These are phyloP conservation scores for Apodemus sylvaticus DNA, from an alignment of 2,113 vertebrate species.

Conservation along the genomic window DNA sequence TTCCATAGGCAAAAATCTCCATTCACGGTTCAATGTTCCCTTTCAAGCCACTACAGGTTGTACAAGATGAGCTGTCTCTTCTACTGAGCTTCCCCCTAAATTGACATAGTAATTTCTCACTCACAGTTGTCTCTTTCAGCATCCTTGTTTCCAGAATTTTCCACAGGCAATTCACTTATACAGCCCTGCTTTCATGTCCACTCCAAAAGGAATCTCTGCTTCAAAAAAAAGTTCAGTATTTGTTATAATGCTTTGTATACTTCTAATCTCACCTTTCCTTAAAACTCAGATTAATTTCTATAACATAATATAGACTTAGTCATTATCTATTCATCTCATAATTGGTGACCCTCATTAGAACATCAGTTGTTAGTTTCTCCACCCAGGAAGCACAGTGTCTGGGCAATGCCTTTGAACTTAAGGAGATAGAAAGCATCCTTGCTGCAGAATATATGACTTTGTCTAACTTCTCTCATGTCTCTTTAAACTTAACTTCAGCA, in stretches of 20 bases:
- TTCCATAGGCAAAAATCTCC: background rate
- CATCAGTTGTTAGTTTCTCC: slow-evolving; percentile 25
- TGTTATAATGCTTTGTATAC: background rate
- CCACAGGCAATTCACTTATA: background rate
- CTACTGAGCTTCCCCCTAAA: background rate
- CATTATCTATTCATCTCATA: background rate
- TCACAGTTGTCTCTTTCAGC: background rate
- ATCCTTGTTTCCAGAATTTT: background rate
- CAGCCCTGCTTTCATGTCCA: background rate
- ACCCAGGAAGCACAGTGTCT: background rate
- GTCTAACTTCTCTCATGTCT: slow-evolving; percentile 47
- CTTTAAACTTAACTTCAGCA: slow-evolving; percentile 65
- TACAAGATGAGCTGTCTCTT: background rate
- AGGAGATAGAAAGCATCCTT: slow-evolving; percentile 32
- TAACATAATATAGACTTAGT: background rate
- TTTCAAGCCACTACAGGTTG: background rate
- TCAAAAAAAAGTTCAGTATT: slow-evolving; percentile 2
- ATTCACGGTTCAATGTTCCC: background rate
- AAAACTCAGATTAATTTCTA: slow-evolving; percentile 36
- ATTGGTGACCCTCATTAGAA: slow-evolving; percentile 27
- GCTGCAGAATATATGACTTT: slow-evolving; percentile 33
- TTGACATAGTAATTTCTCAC: background rate
- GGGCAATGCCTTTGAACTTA: slow-evolving; percentile 39
- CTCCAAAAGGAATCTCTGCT: background rate
- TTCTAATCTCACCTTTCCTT: background rate